These are phyloP conservation scores for Panulirus ornatus DNA, from an alignment of 1,140 invertebrate genomes.

Conservation along the genomic window DNA sequence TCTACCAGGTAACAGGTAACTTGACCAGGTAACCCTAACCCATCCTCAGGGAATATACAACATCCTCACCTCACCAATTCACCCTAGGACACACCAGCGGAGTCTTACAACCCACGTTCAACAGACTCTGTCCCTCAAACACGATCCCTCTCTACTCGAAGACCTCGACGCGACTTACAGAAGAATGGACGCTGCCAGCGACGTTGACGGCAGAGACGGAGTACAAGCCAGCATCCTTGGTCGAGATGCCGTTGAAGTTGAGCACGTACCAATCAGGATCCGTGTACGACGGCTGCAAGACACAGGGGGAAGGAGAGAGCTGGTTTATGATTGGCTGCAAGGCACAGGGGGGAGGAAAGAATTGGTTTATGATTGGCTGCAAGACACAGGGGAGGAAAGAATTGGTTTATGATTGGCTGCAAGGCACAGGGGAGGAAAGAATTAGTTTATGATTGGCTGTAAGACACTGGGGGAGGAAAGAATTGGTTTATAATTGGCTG, in stretches of 20 bases:
- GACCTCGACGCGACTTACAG: constrained; percentile 77
- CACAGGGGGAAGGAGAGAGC: background rate
- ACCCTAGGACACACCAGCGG: background rate
- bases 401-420: too few relatives aligned
- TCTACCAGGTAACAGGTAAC: too few relatives aligned
- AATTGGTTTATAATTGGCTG: too few relatives aligned
- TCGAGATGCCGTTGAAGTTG: constrained; percentile 90
- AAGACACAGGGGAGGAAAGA: too few relatives aligned
- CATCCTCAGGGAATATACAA: too few relatives aligned
- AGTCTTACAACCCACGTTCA: background rate
- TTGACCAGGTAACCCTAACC: too few relatives aligned
- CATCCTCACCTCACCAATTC: too few relatives aligned
- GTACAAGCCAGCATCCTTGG: constrained; percentile 95
- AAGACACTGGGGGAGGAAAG: background rate
- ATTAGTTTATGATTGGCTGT: too few relatives aligned
- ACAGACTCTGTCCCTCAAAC: background rate
- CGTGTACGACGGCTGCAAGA: constrained; percentile 85
- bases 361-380: too few relatives aligned
- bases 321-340: too few relatives aligned
- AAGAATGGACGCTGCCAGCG: constrained; percentile 92
- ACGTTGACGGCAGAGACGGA: constrained; percentile 94
- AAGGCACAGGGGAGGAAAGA: too few relatives aligned
- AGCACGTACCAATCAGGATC: constrained; percentile 91
- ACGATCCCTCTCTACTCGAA: background rate
- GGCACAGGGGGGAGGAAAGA: background rate